Evolutionary conservation across 2,797 vertebrate species (phyloP).

Genomic region (Etheostoma nigrum): DNA sequence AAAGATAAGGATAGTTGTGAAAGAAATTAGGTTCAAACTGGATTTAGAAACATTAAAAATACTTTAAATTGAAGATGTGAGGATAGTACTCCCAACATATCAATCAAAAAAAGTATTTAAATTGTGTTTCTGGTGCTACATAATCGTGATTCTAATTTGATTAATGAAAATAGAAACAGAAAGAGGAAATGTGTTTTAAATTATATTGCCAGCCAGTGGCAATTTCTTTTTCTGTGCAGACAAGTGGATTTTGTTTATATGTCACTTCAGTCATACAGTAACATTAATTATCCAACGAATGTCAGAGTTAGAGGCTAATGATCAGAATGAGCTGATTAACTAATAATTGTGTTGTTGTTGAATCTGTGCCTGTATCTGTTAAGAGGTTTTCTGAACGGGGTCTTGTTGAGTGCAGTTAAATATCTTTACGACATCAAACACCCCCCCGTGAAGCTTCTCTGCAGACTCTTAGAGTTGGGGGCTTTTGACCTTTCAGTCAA

Average conservation of each 20-base stretch:
- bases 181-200: background rate
- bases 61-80: background rate
- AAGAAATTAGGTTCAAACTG: background rate
- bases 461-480: background rate
- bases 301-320: background rate
- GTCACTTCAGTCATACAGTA: background rate
- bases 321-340: background rate
- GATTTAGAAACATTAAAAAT: background rate
- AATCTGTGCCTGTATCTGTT: no score
- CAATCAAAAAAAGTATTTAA: background rate
- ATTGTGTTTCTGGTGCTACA: background rate
- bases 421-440: background rate
- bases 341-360: background rate
- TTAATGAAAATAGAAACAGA: background rate
- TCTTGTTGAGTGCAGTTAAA: background rate
- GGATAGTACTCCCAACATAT: background rate
- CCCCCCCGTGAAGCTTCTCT: background rate
- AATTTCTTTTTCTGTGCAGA: background rate
- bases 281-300: background rate
- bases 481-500: conserved; percentile 24
- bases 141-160: background rate
- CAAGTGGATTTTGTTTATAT: background rate
- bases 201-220: background rate
- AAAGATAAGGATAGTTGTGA: background rate
- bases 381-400: background rate